Evolutionary conservation across 2,888 invertebrate genomes (phyloP).

Genomic region (Lepidocyrtoides sp.): DNA sequence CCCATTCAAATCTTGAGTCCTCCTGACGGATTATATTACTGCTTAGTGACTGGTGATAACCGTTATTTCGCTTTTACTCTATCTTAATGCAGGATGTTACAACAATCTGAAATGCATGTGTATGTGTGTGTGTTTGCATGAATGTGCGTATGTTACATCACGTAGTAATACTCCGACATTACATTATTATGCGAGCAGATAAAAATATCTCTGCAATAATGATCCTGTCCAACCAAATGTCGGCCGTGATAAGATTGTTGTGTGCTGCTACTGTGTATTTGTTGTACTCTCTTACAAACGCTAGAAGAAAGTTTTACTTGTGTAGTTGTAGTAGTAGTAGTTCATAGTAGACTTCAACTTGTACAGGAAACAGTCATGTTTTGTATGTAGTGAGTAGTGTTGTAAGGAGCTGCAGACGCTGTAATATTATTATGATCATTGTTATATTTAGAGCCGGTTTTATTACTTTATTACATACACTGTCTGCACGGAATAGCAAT

Average conservation of each 20-base stretch:
- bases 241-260: background rate
- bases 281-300: slow-evolving; percentile 1
- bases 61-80: slow-evolving; percentile 18
- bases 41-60: slow-evolving; percentile 38
- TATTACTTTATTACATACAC: slow-evolving; percentile 50
- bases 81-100: background rate
- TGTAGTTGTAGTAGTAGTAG: background rate
- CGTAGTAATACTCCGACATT: background rate
- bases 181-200: background rate
- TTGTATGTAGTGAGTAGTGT: background rate
- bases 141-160: background rate
- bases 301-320: background rate
- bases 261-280: slow-evolving; percentile 24
- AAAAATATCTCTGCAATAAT: slow-evolving; percentile 52
- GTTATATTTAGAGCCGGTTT: slow-evolving; percentile 54
- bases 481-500: slow-evolving; percentile 26
- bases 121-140: background rate
- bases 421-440: slow-evolving; percentile 50
- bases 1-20: slow-evolving; percentile 8
- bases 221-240: slow-evolving; percentile 46
- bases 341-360: background rate
- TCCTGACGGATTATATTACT: slow-evolving; percentile 44
- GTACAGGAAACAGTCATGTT: slow-evolving; percentile 12
- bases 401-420: background rate
- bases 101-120: background rate